Evolutionary conservation across 2,797 vertebrate genomes (phyloP), one percentile per base, ranked within the genome.

Genomic region (Enteromius paludinosus): DNA sequence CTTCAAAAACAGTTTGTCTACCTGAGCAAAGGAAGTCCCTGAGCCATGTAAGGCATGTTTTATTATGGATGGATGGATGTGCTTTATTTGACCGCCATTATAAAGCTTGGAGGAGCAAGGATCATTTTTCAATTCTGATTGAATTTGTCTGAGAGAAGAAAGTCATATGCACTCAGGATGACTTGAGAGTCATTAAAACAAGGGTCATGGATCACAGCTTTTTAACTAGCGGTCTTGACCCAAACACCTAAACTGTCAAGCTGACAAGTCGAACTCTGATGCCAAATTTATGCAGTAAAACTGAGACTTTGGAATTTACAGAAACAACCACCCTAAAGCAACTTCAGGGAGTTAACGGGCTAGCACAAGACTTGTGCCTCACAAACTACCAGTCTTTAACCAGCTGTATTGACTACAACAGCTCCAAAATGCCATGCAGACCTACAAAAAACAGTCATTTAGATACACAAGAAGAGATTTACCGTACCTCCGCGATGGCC

Each of bases 401-500:
- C 68, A 2, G 4, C 20, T 47, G 7, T n/a, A n/a, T 25, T 25
- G 23, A 30, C 17, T 3, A 33, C 10, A 10, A 49, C 30, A n/a
- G 28, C 54, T 30, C 12, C 3, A 72, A 69, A 49, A 10, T 71
- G 17, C 49, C 1, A 10, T 11, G 5, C 1, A 11, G 15, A 71
- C 5, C 41, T n/a, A n/a, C 23, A 28, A 20, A 18, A 18, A 28
- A 69, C 2, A 0, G 35, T 59, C 2, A 2, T 8, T 35, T 3
- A 35, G 11, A 38, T 38, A 14, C 7, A 54, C 20, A 30, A 23
- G 15, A 47, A 47, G 23, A 73, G 47, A n/a, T 64, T 7, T 4
- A 45, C 30, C 14, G 0, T 87, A 98, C 98, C 96, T 99, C 96
- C 0, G 98, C 98, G 0, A 99, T 99, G n/a, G 96, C 97, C 70